These are phyloP conservation scores for Hypocryptadius cinnamomeus DNA, from an alignment of 2,113 vertebrate genomes.

Conservation along the genomic window DNA sequence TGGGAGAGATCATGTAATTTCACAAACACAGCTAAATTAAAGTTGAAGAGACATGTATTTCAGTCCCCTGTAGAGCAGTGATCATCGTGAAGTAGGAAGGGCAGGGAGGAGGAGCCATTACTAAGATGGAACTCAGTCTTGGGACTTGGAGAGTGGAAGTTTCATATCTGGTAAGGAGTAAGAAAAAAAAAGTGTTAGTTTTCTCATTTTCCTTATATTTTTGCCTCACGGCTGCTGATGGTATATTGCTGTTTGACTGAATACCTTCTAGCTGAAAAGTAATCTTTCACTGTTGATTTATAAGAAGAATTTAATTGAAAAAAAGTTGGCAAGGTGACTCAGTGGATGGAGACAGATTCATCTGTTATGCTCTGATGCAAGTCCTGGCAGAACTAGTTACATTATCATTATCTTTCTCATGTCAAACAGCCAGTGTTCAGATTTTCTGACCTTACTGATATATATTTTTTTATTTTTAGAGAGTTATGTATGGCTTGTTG, in stretches of 20 bases:
- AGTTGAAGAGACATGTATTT: background rate
- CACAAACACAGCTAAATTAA: background rate
- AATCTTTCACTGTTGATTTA: constrained; percentile 44
- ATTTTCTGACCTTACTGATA: constrained; percentile 6
- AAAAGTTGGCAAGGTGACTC: constrained; percentile 29
- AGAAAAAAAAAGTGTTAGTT: background rate
- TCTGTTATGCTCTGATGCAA: constrained; percentile 17
- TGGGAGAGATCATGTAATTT: background rate
- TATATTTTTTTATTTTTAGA: background rate
- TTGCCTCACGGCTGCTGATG: background rate
- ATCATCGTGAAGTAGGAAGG: background rate
- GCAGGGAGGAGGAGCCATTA: background rate
- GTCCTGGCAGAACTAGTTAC: constrained; percentile 26
- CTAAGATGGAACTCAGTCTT: background rate
- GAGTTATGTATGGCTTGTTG: constrained; percentile 39
- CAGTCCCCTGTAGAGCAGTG: background rate
- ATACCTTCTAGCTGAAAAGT: constrained; percentile 11
- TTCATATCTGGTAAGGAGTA: background rate
- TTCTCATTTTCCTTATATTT: background rate
- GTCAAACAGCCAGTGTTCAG: constrained; percentile 43
- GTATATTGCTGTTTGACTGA: constrained; percentile 35
- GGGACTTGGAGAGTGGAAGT: background rate
- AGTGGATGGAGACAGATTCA: constrained; percentile 25
- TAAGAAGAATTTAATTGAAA: constrained; percentile 31
- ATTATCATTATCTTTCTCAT: constrained; percentile 41